Evolutionary conservation across 2,888 invertebrate genomes (phyloP), one percentile per base, ranked within the genome.

Genomic region (Amiota mariae): DNA sequence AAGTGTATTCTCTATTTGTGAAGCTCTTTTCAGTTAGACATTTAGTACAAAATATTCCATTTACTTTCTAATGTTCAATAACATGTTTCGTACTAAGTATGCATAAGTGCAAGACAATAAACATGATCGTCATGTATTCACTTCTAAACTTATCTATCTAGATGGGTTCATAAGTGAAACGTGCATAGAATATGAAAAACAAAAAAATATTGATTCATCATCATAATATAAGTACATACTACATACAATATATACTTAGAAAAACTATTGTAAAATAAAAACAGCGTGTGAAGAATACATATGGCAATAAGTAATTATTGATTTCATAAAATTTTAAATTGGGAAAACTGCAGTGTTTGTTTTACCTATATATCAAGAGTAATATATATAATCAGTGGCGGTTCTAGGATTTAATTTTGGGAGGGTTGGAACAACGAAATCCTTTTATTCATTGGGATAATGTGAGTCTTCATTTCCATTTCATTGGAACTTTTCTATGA

Each of bases 21-120:
- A 20, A 15, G 59, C 59, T 59, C 36, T 36, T 36, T 36, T 2
- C 1, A 12, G 12, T 24, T 12, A 13, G 20, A 46, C 63, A 63
- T 63, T 59, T 68, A 48, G 66, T 47, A 48, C 1, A 18, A 68
- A 24, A 68, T 67, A 49, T 66, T 8, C 11, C 67, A 24, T 51
- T 68, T 68, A 24, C 67, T 68, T 68, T 68, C 67, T 68, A 68
- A 54, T 68, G 54, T 24, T 20, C 12, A 68, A 20, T 68, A 24
- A 54, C 51, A 67, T 67, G 67, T 67, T 64, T 64, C 66, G 24
- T 20, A 59, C 15, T 11, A 20, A 59, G 12, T 20, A 57, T 57
- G 57, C 20, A 59, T 13, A 36, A 20, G 11, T 63, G 36, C 63
- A 24, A 24, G 24, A 24, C 24, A 15, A 64, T 47, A 13, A 49